Percentiles rank a stretch among this genome's conserved stretches.
phyloP scores from a whole-genome alignment of 2,113 vertebrate genomes.

The Bambusicola thoracicus region DNA sequence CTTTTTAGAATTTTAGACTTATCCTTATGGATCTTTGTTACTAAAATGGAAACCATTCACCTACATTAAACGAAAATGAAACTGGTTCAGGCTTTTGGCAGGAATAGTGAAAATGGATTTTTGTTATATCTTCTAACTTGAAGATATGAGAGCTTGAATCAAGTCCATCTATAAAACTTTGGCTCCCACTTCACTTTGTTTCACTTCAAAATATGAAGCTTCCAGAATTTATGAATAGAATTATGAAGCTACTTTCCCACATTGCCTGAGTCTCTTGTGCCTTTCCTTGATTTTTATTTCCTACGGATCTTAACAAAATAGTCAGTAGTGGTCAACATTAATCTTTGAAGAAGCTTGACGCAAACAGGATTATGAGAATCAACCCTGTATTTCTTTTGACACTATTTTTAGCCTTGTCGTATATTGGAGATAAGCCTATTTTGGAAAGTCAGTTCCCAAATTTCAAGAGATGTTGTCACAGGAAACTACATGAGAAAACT shows the following conservation, averaged over 20 bases:
- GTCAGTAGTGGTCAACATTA: not conserved
- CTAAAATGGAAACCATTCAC: not conserved
- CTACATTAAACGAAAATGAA: not conserved
- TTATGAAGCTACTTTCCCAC: not conserved
- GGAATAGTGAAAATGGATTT: not conserved
- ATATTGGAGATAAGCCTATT: not conserved
- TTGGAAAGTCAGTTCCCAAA: not conserved
- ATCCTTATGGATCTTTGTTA: not conserved
- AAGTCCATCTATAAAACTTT: not conserved
- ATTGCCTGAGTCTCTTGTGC: not conserved
- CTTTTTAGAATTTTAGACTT: not conserved
- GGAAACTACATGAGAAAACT: not conserved
- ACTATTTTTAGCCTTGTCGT: not conserved
- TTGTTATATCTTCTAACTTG: not conserved
- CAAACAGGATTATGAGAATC: not conserved
- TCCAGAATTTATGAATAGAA: not conserved
- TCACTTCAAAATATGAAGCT: not conserved
- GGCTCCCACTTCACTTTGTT: not conserved
- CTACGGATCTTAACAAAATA: not conserved
- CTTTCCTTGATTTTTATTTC: not conserved
- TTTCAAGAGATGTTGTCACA: not conserved
- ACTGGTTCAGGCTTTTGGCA: not conserved
- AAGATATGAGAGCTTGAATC: not conserved
- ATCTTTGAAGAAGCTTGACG: not conserved
- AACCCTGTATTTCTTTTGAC: not conserved